Evolutionary conservation across 2,113 vertebrate genomes (phyloP), one percentile per base, ranked within the genome.

Genomic region (Pogona vitticeps): DNA sequence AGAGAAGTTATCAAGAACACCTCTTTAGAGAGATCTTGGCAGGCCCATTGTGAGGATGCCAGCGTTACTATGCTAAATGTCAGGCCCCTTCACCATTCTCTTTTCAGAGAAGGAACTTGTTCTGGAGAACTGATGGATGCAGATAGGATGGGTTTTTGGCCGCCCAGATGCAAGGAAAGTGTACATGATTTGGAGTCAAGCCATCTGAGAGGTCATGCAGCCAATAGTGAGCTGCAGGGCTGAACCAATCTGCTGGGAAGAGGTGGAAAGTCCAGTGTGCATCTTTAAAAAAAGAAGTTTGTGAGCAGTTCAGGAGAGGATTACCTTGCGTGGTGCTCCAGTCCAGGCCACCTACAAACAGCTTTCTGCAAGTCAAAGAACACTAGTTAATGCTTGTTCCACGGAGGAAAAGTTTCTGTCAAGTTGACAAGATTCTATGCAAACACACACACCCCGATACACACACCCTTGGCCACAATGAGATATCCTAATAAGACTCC

Each of bases 271-370:
- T 26, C 0, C 17, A n/a, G n/a, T 59, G 15, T 82, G 68, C n/a
- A 28, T 71, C 26, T 1, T 61, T 86, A 4, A 82, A 36, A 7
- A 21, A 76, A 65, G 59, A 52, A 72, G 33, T 42, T 65, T 46
- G 6, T 26, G 58, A 68, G 21, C 68, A 67, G 63, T 0, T 6
- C 0, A 85, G 56, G 58, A 84, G 59, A 40, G 0, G 61, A 90
- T 97, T 94, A 99, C 98, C 99, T 98, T 99, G 99, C 23, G 98
- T 99, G 4, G 99, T 99, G 89, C 98, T 99, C 98, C 98, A 99
- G 96, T 99, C 99, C 90, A 99, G 97, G 91, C 99, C 99, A 90
- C 99, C 99, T 95, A 99, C 99, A 94, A 99, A 99, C 83, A 99
- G 98, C 96, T 99, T 99, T 88, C 99, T 99, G 96, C 82, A 97